Evolutionary conservation across 2,113 vertebrate species (phyloP), one percentile per base, ranked within the genome.

Genomic region (Tretioscincus oriximinensis): DNA sequence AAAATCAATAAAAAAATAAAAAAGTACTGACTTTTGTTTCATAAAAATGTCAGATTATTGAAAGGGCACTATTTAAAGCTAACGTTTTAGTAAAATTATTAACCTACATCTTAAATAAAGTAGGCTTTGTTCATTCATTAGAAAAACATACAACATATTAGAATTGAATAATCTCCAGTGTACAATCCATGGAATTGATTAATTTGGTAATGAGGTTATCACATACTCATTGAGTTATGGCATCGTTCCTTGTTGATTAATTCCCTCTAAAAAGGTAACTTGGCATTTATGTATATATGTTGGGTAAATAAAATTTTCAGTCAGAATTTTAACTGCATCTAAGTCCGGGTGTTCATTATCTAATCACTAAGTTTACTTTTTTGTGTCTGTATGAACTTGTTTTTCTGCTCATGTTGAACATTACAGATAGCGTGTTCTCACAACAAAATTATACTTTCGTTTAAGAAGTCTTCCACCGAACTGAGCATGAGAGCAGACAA

Each of bases 1-100:
- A 92, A 92, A 87, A 81, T 22, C 1, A 87, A 83, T 89, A 1
- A 73, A 73, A 90, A 1, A 0, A 81, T 70, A 58, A 81, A 31
- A 28, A 68, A 3, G 26, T 14, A 21, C 60, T 81, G 64, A 81
- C 20, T 14, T 21, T 16, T 7, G 18, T 4, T 68, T 68, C 47
- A 60, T 65, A 66, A 68, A 69, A 68, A 69, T 61, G 20, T 68
- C 29, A 68, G 67, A 6, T 7, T 58, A 70, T 60, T 22, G 60
- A 78, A 78, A n/a, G 31, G 21, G 5, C 35, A 51, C n/a, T 60
- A 21, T 61, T 78, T 78, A 78, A 70, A 11, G 22, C n/a, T 14
- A 61, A 61, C 28, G 9, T 5, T 71, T 79, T 61, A 10, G 29
- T 45, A 69, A 60, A 60, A 60, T 2, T 24, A 35, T 41, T 35